Evolutionary conservation across 2,797 vertebrate genomes (phyloP).

Genomic region (Erithacus rubecula): DNA sequence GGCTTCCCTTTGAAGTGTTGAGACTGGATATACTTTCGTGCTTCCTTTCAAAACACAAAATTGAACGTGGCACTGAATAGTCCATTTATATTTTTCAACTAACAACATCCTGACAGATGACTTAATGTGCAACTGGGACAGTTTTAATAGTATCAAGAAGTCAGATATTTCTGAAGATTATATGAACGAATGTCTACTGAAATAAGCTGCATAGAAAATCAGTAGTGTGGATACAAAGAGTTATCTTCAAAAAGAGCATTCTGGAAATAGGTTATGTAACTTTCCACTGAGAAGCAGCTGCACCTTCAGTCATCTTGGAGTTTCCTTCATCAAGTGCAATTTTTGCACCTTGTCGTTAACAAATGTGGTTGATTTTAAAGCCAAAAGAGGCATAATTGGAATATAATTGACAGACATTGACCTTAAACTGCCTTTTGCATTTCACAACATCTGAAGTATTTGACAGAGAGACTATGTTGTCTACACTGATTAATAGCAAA

Average conservation of each 20-base stretch:
- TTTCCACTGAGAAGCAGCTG: background rate
- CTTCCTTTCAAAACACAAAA: background rate
- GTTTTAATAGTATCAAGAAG: background rate
- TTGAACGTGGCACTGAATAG: background rate
- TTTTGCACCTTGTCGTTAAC: background rate
- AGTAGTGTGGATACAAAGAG: background rate
- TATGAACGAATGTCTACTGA: background rate
- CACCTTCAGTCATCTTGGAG: background rate
- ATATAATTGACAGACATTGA: background rate
- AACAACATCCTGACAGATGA: background rate
- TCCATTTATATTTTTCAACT: background rate
- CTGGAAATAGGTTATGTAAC: background rate
- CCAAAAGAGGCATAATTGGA: background rate
- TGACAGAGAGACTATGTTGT: background rate
- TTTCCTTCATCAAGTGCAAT: background rate
- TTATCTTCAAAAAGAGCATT: background rate
- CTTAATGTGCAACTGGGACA: background rate
- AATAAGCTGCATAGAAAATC: background rate
- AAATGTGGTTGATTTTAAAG: background rate
- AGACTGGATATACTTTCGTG: background rate
- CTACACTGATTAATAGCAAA: background rate
- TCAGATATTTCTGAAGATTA: background rate
- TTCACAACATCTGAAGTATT: background rate
- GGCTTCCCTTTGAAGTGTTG: background rate
- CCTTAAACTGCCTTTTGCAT: background rate